Percentiles rank a stretch among this genome's conserved stretches.
phyloP scores from a whole-genome alignment of 2,113 vertebrate genomes.

The Antigone vipio region DNA sequence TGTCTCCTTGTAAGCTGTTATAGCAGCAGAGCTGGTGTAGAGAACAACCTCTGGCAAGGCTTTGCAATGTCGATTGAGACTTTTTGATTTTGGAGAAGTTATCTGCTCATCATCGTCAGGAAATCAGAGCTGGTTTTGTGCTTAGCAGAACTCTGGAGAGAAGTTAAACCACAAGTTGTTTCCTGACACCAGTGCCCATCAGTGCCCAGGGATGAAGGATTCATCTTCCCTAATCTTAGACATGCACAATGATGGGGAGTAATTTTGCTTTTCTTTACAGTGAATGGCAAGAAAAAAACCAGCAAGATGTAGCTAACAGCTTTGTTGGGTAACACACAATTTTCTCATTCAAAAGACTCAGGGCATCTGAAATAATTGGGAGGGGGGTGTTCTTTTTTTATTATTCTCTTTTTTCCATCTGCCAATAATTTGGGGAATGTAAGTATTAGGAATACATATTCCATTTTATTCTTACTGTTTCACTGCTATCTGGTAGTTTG shows the following conservation, averaged over 20 bases:
- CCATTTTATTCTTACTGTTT: not conserved
- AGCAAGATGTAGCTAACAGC: not conserved
- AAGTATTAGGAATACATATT: not conserved
- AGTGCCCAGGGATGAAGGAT: not conserved
- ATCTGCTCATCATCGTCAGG: not conserved
- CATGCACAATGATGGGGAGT: not conserved
- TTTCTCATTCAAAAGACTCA: not conserved
- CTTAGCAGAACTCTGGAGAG: not conserved
- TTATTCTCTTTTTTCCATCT: not conserved
- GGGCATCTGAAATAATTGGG: not conserved
- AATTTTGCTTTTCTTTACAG: not conserved
- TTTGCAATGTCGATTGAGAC: not conserved
- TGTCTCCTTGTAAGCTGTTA: not conserved
- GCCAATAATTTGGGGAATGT: not conserved
- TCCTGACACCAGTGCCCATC: not conserved
- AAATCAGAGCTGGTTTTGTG: not conserved
- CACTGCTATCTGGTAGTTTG: too few relatives aligned
- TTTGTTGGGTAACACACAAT: not conserved
- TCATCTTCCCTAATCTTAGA: not conserved
- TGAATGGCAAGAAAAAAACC: not conserved
- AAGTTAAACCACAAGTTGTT: not conserved
- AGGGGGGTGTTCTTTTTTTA: not conserved
- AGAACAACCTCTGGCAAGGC: not conserved
- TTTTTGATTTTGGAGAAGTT: not conserved
- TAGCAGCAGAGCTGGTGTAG: not conserved